Conservation (phyloP, 2,888 invertebrate genomes). For the Apotomis turbidana region DNA sequence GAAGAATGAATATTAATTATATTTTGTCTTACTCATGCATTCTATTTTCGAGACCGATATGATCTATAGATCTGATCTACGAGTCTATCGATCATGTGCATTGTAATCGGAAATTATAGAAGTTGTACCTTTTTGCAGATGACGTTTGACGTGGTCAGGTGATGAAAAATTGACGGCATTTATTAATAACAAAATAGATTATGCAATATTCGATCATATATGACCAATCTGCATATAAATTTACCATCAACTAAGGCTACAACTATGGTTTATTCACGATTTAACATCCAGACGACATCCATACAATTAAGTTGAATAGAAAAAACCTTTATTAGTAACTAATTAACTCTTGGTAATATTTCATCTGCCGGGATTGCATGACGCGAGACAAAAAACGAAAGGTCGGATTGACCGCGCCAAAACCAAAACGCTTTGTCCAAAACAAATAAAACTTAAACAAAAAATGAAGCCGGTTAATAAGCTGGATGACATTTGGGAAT, state of each 20-base stretch:
- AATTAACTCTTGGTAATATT: slow-evolving; percentile 83
- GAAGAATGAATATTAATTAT: slow-evolving; percentile 81
- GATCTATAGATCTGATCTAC: slow-evolving; percentile 83
- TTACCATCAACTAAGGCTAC: neutral
- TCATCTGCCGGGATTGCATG: slow-evolving; percentile 76
- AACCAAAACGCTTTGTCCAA: slow-evolving; percentile 78
- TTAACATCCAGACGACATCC: slow-evolving; percentile 23
- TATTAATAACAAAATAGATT: slow-evolving; percentile 22
- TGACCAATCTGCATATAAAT: neutral
- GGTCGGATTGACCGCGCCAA: slow-evolving; percentile 81
- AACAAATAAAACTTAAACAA: slow-evolving; percentile 80
- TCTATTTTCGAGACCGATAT: slow-evolving; percentile 81
- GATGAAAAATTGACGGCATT: slow-evolving; percentile 35
- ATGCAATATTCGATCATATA: neutral
- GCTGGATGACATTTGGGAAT: slow-evolving; percentile 84
- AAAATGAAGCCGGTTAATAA: slow-evolving; percentile 82
- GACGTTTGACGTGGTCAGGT: slow-evolving; percentile 63
- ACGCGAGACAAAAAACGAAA: slow-evolving; percentile 79
- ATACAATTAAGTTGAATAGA: slow-evolving; percentile 61
- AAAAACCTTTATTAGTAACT: slow-evolving; percentile 73
- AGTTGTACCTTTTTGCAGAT: slow-evolving; percentile 80
- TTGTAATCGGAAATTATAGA: slow-evolving; percentile 81
- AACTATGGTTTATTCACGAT: slow-evolving; percentile 1
- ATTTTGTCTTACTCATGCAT: slow-evolving; percentile 84
- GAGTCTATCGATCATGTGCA: slow-evolving; percentile 81